Conservation (phyloP, 2,113 vertebrate species). For the Aythya baeri region DNA sequence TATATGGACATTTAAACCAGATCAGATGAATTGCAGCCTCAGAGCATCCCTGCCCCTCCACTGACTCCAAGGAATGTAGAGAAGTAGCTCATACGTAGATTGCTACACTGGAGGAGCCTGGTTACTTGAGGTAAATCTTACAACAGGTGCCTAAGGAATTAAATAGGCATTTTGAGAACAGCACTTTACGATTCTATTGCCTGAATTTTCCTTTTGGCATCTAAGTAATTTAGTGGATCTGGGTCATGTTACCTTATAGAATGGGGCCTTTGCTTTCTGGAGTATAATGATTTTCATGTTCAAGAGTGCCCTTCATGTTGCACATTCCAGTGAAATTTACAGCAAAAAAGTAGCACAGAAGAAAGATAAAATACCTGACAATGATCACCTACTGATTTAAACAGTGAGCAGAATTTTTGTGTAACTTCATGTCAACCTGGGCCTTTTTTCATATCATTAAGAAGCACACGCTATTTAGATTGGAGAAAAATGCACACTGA, state of each 20-base stretch:
- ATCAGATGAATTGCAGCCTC: not conserved
- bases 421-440: not conserved
- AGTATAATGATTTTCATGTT: not conserved
- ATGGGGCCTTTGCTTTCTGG: not conserved
- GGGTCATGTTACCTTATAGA: not conserved
- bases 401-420: not conserved
- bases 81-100: not conserved
- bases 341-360: not conserved
- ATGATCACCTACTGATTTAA: not conserved
- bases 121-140: not conserved
- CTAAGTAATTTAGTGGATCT: not conserved
- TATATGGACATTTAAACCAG: not conserved
- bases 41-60: not conserved
- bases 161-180: not conserved
- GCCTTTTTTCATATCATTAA: not conserved
- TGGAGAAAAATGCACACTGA: not conserved
- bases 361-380: not conserved
- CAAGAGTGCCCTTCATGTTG: not conserved
- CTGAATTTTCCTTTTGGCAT: not conserved
- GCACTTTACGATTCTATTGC: not conserved
- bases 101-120: not conserved
- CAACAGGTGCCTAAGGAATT: not conserved
- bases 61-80: not conserved
- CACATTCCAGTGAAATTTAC: not conserved
- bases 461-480: not conserved